These are phyloP conservation scores for Kryptopterus vitreolus DNA, from an alignment of 2,797 vertebrate genomes.

Conservation along the genomic window DNA sequence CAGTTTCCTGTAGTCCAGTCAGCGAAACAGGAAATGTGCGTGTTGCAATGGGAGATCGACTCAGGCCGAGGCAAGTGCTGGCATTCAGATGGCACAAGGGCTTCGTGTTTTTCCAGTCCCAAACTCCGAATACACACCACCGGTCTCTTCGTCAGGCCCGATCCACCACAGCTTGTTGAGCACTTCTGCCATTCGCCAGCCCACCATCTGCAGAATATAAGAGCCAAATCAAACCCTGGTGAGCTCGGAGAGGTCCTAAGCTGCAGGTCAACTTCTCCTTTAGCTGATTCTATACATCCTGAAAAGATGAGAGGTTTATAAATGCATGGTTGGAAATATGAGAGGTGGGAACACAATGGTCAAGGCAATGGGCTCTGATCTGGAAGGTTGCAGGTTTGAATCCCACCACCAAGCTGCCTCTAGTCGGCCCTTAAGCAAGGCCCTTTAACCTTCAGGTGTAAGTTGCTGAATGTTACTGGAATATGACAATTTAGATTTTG, in stretches of 20 bases:
- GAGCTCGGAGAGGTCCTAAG: not conserved
- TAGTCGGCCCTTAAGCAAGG: no score
- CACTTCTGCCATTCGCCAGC: constrained; percentile 89
- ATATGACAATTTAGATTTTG: no score
- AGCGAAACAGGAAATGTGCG: constrained; percentile 78
- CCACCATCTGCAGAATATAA: constrained; percentile 84
- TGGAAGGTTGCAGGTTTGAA: no score
- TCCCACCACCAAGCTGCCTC: no score
- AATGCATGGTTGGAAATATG: not conserved
- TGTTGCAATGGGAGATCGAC: constrained; percentile 73
- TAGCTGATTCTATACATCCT: not conserved
- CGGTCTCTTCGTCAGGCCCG: constrained; percentile 76
- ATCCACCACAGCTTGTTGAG: constrained; percentile 78
- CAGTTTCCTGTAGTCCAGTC: constrained; percentile 84
- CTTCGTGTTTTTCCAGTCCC: constrained; percentile 82
- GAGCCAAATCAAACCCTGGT: not conserved
- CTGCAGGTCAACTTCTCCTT: no score
- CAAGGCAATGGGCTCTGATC: no score
- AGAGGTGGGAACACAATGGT: no score
- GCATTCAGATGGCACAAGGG: constrained; percentile 75
- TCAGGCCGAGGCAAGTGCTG: constrained; percentile 78
- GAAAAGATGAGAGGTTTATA: not conserved
- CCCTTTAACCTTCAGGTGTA: no score
- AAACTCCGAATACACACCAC: constrained; percentile 88
- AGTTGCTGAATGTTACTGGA: no score